A percentile compares a stretch with the other conserved stretches of the same genome.
These are phyloP conservation scores for Brachyptera putata DNA, from an alignment of 2,888 invertebrate genomes.

Conservation along the genomic window DNA sequence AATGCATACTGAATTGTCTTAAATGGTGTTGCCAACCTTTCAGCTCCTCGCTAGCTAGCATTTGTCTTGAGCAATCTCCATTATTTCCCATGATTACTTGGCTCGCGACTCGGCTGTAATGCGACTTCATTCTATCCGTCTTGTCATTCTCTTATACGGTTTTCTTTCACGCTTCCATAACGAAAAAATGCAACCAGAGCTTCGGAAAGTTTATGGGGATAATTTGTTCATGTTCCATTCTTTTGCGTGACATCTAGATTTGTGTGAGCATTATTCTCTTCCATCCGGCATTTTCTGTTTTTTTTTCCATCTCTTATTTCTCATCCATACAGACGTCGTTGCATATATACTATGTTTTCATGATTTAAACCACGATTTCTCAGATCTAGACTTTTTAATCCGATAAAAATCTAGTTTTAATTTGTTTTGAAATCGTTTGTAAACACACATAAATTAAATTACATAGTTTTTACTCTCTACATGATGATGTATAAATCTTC, in stretches of 20 bases:
- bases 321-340: not conserved
- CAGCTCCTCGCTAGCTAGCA: not conserved
- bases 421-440: not conserved
- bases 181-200: constrained; percentile 18
- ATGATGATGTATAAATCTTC: too few species aligned
- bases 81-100: constrained; percentile 14
- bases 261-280: constrained; percentile 21
- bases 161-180: constrained; percentile 19
- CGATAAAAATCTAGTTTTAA: not conserved
- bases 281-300: constrained; percentile 9
- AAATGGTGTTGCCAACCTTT: constrained; percentile 1
- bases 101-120: constrained; percentile 10
- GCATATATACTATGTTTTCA: not conserved
- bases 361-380: not conserved
- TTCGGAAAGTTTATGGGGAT: constrained; percentile 21
- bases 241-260: constrained; percentile 22
- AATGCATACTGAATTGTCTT: too few species aligned
- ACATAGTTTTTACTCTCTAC: too few species aligned
- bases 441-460: constrained; percentile 1
- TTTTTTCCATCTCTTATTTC: constrained; percentile 4
- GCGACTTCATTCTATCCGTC: constrained; percentile 8
- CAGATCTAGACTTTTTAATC: not conserved
- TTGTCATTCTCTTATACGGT: constrained; percentile 15
- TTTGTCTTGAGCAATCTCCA: constrained; percentile 13
- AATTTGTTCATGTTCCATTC: constrained; percentile 23